Evolutionary conservation across 1,140 invertebrate species (phyloP), one percentile per base, ranked within the genome.

Genomic region (Orius laevigatus): DNA sequence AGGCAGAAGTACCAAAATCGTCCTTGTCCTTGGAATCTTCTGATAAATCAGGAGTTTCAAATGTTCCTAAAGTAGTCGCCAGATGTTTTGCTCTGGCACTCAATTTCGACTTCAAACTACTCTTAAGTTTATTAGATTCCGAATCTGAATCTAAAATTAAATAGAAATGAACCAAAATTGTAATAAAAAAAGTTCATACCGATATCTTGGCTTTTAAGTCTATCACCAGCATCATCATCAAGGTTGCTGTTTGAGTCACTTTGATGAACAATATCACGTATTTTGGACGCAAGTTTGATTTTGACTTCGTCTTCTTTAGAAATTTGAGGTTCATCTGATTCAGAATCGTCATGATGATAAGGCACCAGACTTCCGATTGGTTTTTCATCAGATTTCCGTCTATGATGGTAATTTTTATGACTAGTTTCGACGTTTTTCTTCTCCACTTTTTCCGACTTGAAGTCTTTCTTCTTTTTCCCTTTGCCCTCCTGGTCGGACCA

Each of bases 31-130:
- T 14, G 34, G 52, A 32, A 56, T 56, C 5, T 50, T 50, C 1
- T 49, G 46, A 51, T 53, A n/a, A n/a, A n/a, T 56, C 25, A 4
- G 25, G 25, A 25, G 25, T 25, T 25, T 25, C 25, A 25, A 25
- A 25, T 4, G 25, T 25, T 25, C 25, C 25, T 25, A n/a, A n/a
- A 34, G 53, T 46, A 38, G 54, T 46, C 5, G 56, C 55, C 2
- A 58, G 45, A 9, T 50, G 50, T 45, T 57, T 57, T 32, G 53
- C 53, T 46, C 51, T 52, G n/a, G 57, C 51, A 3, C 55, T 54
- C 33, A 58, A 18, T 47, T 58, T 58, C 10, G 54, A 25, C 50
- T 56, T 56, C 32, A 50, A 25, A 47, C 51, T 38, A 16, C 3
- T 38, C 36, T 38, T 38, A 16, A 38, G 36, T 10, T 12, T 12